These are phyloP conservation scores for Lasioglossum lativentre DNA, from an alignment of 2,888 invertebrate genomes.

Conservation along the genomic window DNA sequence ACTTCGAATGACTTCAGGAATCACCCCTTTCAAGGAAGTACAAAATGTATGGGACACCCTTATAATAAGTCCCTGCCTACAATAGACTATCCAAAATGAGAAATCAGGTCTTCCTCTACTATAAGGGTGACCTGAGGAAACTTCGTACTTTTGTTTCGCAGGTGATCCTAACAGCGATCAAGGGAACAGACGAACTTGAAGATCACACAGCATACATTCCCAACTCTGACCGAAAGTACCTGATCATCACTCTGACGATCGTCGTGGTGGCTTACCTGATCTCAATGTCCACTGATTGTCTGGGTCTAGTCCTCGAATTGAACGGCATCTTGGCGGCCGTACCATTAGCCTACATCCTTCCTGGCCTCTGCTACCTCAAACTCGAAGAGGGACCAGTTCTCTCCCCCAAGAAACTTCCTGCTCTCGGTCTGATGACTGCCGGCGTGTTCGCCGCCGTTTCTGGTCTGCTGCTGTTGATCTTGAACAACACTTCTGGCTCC, in stretches of 20 bases:
- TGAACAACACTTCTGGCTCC: conserved; percentile 84
- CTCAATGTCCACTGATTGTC: conserved; percentile 93
- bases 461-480: conserved; percentile 87
- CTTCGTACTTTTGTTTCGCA: conserved; percentile 41
- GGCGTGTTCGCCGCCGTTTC: conserved; percentile 88
- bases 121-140: background rate
- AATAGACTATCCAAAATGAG: too few relatives aligned
- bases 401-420: conserved; percentile 89
- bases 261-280: conserved; percentile 89
- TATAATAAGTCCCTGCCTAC: too few relatives aligned
- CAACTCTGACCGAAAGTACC: conserved; percentile 86
- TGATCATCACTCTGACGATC: conserved; percentile 89
- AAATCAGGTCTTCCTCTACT: too few relatives aligned
- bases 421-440: conserved; percentile 89
- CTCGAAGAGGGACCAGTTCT: conserved; percentile 90
- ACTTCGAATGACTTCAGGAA: too few relatives aligned
- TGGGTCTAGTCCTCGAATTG: conserved; percentile 92
- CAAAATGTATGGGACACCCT: too few relatives aligned
- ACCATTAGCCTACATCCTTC: conserved; percentile 93
- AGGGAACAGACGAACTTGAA: conserved; percentile 80
- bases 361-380: conserved; percentile 91
- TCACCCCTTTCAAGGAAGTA: too few relatives aligned
- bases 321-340: conserved; percentile 94
- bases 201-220: conserved; percentile 83
- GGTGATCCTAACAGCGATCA: conserved; percentile 82